Percentiles rank a stretch among this genome's conserved stretches.
Evolutionary conservation across 2,888 invertebrate species (phyloP).

Genomic region (Girardia tigrina): DNA sequence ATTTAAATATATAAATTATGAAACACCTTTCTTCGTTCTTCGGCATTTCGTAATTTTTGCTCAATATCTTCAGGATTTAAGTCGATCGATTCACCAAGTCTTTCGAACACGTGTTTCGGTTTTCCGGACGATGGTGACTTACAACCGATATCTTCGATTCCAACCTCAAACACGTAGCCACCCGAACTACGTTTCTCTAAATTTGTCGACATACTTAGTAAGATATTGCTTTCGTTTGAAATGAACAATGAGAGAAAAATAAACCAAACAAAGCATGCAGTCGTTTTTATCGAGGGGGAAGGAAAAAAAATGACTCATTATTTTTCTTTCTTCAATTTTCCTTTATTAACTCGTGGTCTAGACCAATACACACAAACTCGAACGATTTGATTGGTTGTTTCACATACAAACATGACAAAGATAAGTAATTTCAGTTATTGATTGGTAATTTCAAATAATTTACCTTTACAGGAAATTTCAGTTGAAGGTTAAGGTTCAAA

Average conservation of each 20-base stretch:
- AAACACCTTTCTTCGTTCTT: conserved; percentile 16
- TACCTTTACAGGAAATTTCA: neutral
- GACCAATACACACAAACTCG: neutral
- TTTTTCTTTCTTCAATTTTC: neutral
- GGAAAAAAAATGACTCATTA: neutral
- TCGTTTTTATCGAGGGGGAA: neutral
- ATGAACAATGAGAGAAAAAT: neutral
- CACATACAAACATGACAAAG: neutral
- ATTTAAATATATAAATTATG: neutral
- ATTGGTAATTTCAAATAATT: neutral
- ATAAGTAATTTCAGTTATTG: conserved; percentile 9
- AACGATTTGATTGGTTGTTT: neutral
- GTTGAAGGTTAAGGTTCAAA: too few relatives aligned
- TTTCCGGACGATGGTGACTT: conserved; percentile 1
- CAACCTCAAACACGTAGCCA: neutral
- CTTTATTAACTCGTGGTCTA: conserved; percentile 19
- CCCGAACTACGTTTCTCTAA: neutral
- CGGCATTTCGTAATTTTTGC: conserved; percentile 19
- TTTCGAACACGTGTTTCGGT: conserved; percentile 19
- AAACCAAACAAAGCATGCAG: neutral
- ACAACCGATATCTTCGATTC: conserved; percentile 15
- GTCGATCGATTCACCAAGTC: neutral
- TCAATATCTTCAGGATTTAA: neutral
- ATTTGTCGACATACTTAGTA: neutral
- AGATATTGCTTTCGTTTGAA: too few relatives aligned